phyloP scores from a whole-genome alignment of 2,797 vertebrate genomes.

The Sparidentex hasta region DNA sequence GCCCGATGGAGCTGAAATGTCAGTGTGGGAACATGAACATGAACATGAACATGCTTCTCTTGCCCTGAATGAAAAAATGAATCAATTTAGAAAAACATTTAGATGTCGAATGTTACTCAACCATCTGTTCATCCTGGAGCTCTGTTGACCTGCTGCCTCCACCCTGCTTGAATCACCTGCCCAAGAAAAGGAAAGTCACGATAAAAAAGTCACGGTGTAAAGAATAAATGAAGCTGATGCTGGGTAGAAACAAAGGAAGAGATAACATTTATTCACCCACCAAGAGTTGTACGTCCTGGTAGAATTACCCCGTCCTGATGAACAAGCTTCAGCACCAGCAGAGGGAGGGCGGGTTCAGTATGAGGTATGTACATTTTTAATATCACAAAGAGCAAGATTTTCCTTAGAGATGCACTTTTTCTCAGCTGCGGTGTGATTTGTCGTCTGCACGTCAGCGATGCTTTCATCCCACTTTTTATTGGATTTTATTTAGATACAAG shows the following conservation, averaged over 20 bases:
- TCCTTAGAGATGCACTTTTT: conserved; percentile 25
- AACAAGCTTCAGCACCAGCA: conserved; percentile 42
- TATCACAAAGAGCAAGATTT: conserved; percentile 31
- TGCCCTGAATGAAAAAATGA: neutral
- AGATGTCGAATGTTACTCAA: conserved; percentile 6
- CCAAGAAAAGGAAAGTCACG: neutral
- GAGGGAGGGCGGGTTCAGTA: conserved; percentile 23
- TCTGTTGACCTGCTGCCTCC: conserved; percentile 11
- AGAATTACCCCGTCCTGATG: conserved; percentile 49
- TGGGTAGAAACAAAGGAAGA: conserved; percentile 24
- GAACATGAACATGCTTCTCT: too few relatives aligned
- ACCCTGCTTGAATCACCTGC: neutral
- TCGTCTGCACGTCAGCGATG: neutral
- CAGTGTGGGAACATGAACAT: neutral
- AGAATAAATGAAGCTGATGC: conserved; percentile 26
- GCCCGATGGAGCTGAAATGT: neutral
- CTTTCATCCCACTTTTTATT: conserved; percentile 16
- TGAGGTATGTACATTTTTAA: conserved; percentile 59
- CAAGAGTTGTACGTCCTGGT: conserved; percentile 42
- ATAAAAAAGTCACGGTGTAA: conserved; percentile 15
- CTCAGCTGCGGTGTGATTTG: conserved; percentile 21
- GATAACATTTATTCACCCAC: conserved; percentile 32
- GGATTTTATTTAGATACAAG: conserved; percentile 11
- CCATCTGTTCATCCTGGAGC: conserved; percentile 4
- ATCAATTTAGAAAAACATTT: neutral